These are phyloP conservation scores for Drosophila willistoni DNA, from an alignment of 1,140 invertebrate species.

Conservation along the genomic window DNA sequence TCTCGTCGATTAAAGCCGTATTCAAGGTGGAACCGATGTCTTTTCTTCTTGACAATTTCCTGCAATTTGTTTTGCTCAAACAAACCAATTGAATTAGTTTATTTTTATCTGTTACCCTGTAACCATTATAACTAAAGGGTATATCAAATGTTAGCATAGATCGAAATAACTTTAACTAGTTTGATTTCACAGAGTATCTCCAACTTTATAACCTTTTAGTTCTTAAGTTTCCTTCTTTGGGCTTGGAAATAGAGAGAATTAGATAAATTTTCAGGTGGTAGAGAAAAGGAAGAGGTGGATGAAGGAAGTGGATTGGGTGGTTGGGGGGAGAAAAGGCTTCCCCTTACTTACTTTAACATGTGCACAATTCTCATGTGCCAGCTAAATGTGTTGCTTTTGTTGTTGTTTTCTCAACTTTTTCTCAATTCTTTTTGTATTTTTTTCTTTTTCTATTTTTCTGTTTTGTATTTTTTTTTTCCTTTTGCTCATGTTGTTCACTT, in stretches of 20 bases:
- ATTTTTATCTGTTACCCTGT: slow-evolving; percentile 20
- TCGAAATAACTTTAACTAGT: too few species aligned
- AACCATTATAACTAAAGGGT: slow-evolving; percentile 3
- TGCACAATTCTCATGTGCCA: slow-evolving; percentile 58
- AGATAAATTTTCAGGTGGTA: neutral
- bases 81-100: slow-evolving; percentile 22
- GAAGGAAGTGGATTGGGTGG: neutral
- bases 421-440: slow-evolving; percentile 24
- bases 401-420: slow-evolving; percentile 46
- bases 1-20: slow-evolving; percentile 53
- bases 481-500: slow-evolving; percentile 54
- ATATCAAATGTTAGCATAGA: neutral
- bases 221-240: too few species aligned
- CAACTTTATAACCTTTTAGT: too few species aligned
- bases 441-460: slow-evolving; percentile 23
- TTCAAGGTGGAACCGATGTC: slow-evolving; percentile 72
- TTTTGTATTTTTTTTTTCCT: slow-evolving; percentile 31
- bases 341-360: slow-evolving; percentile 45
- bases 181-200: too few species aligned
- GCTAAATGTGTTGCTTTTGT: slow-evolving; percentile 41
- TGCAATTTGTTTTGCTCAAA: slow-evolving; percentile 56
- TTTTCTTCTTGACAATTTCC: slow-evolving; percentile 64
- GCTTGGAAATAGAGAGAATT: neutral
- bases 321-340: neutral
- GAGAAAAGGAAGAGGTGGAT: neutral